Conservation (phyloP, 2,888 invertebrate species). For the Parelbella ahira region DNA sequence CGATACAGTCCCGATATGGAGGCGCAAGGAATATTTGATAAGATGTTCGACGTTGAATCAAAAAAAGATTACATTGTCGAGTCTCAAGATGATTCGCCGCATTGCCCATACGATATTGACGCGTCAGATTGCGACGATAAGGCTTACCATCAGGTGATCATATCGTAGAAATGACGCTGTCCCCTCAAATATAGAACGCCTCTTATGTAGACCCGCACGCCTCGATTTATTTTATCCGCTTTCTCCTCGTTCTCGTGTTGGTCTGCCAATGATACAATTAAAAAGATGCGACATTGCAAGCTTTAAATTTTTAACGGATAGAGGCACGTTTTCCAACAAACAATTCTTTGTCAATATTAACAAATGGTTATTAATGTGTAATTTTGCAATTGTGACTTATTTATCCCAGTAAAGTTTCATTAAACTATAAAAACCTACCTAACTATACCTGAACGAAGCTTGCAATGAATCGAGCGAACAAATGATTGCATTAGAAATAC, state of each 20-base stretch:
- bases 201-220: constrained; percentile 74
- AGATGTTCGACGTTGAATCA: constrained; percentile 79
- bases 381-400: too few relatives aligned
- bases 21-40: constrained; percentile 80
- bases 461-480: too few relatives aligned
- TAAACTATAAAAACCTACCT: too few relatives aligned
- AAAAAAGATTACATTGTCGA: constrained; percentile 70
- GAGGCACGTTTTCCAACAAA: too few relatives aligned
- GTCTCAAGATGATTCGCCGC: constrained; percentile 68
- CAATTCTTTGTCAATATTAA: too few relatives aligned
- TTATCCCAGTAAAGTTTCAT: too few relatives aligned
- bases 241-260: constrained; percentile 54
- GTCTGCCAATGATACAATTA: constrained; percentile 32
- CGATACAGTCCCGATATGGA: constrained; percentile 80
- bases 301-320: too few relatives aligned
- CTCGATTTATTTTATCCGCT: constrained; percentile 68
- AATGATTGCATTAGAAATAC: too few relatives aligned
- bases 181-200: constrained; percentile 61
- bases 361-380: too few relatives aligned
- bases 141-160: constrained; percentile 73
- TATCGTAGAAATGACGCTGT: constrained; percentile 67
- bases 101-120: constrained; percentile 75
- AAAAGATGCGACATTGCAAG: constrained; percentile 48
- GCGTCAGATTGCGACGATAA: constrained; percentile 76
- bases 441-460: too few relatives aligned